phyloP scores from a whole-genome alignment of 1,140 invertebrate genomes.

The Drosophila kepulauana region DNA sequence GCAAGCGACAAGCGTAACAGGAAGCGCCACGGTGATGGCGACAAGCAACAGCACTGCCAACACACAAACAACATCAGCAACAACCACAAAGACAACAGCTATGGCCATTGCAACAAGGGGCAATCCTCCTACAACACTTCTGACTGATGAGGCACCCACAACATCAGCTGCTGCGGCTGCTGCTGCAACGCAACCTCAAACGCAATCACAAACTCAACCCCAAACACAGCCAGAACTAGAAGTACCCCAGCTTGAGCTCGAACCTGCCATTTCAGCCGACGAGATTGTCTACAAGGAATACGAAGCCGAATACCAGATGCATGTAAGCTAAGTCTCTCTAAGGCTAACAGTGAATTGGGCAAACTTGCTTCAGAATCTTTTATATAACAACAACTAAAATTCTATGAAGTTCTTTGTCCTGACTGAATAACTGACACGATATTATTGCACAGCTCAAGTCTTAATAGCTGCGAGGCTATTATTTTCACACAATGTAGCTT shows the following conservation, averaged over 20 bases:
- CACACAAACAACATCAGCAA: slow-evolving; percentile 59
- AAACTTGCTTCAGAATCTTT: no score
- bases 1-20: slow-evolving; percentile 18
- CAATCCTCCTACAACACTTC: neutral
- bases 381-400: no score
- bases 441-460: no score
- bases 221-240: slow-evolving; percentile 4
- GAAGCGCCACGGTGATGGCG: slow-evolving; percentile 28
- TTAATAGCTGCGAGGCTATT: no score
- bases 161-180: slow-evolving; percentile 49
- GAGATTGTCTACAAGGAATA: slow-evolving; percentile 91
- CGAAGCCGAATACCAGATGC: slow-evolving; percentile 96
- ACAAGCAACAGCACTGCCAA: slow-evolving; percentile 71
- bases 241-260: slow-evolving; percentile 41
- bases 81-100: slow-evolving; percentile 54
- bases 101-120: slow-evolving; percentile 38
- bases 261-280: slow-evolving; percentile 74
- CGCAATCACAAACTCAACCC: neutral
- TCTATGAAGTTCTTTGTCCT: no score
- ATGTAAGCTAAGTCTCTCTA: slow-evolving; percentile 83
- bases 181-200: slow-evolving; percentile 1
- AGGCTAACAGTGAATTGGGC: no score
- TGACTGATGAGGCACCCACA: slow-evolving; percentile 33
- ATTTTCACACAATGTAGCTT: no score
- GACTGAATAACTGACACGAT: no score